Conservation (phyloP, 2,113 vertebrate species). For the Orycteropus afer region DNA sequence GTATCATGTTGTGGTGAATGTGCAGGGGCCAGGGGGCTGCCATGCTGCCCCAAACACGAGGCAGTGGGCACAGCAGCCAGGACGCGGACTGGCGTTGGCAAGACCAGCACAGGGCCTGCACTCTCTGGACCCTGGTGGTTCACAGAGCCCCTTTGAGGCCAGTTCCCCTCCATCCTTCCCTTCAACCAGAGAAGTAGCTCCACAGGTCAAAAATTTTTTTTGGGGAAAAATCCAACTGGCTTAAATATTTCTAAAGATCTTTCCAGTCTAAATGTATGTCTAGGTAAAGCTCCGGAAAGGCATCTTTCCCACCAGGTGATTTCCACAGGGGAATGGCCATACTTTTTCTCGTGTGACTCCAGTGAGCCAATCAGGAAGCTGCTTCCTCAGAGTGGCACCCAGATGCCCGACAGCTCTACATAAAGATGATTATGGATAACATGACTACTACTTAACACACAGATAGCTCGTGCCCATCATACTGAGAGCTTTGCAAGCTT, state of each 20-base stretch:
- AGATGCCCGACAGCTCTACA: not conserved
- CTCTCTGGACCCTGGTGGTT: not conserved
- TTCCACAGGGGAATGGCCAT: too few species aligned
- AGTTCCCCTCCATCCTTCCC: not conserved
- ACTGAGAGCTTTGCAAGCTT: not conserved
- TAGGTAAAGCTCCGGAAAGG: not conserved
- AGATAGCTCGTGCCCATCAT: not conserved
- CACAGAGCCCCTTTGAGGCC: not conserved
- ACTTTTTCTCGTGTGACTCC: not conserved
- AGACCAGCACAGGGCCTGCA: accelerated
- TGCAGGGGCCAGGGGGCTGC: not conserved
- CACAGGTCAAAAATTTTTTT: not conserved
- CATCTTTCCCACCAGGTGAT: not conserved
- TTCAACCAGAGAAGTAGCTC: too few species aligned
- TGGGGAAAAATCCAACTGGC: too few species aligned
- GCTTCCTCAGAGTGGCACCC: not conserved
- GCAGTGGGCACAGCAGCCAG: not conserved
- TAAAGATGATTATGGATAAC: too few species aligned
- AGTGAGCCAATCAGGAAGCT: not conserved
- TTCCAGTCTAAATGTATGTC: not conserved
- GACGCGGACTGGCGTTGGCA: too few species aligned
- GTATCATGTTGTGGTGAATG: accelerated
- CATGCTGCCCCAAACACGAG: not conserved
- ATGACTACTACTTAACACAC: not conserved
- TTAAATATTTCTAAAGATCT: not conserved